These are phyloP conservation scores for Sminthurides aquaticus DNA, from an alignment of 2,888 invertebrate species.

Conservation along the genomic window DNA sequence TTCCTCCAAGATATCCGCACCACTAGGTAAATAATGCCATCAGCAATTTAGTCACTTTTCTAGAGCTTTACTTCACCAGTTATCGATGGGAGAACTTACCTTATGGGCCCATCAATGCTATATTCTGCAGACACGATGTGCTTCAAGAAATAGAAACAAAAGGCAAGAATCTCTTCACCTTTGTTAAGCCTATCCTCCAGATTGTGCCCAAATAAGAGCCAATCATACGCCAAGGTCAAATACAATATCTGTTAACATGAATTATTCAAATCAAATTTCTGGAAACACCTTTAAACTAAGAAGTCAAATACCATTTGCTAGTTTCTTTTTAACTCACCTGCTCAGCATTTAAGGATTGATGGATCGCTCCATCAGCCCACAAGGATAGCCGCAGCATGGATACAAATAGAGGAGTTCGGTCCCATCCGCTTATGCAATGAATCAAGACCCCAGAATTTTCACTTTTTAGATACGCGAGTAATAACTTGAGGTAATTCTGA, in stretches of 20 bases:
- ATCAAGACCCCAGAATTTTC: constrained; percentile 61
- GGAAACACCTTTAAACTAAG: neutral
- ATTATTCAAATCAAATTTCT: neutral
- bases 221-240: constrained; percentile 72
- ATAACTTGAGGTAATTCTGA: constrained; percentile 66
- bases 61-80: no score
- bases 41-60: no score
- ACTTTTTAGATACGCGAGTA: constrained; percentile 58
- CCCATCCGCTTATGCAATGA: constrained; percentile 81
- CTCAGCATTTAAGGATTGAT: constrained; percentile 57
- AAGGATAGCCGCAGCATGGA: constrained; percentile 65
- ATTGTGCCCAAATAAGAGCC: constrained; percentile 75
- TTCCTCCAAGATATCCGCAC: no score
- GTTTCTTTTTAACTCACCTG: constrained; percentile 36
- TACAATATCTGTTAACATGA: constrained; percentile 60
- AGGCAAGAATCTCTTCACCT: constrained; percentile 71
- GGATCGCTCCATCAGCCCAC: constrained; percentile 70
- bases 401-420: constrained; percentile 70
- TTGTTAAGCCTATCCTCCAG: constrained; percentile 62
- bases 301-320: no score
- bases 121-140: constrained; percentile 62
- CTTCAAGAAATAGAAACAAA: constrained; percentile 68
- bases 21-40: no score
- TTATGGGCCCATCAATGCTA: constrained; percentile 49
- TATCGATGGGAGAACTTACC: neutral